Conservation (phyloP, 1,140 invertebrate genomes). For the Oedothorax gibbosus region DNA sequence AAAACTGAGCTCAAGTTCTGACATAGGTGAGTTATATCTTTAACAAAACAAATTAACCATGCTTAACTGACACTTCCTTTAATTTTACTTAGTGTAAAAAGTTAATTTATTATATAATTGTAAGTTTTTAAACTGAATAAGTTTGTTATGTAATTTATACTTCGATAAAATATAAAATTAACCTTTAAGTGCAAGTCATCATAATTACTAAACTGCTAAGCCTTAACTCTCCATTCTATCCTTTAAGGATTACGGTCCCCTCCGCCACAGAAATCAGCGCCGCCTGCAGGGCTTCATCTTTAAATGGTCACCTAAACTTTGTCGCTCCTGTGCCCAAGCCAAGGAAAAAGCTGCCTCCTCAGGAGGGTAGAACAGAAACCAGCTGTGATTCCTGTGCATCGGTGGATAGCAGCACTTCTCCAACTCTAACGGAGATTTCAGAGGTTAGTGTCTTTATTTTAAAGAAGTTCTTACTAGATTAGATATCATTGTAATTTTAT, state of each 20-base stretch:
- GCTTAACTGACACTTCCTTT: too few relatives aligned
- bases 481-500: not conserved
- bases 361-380: conserved; percentile 44
- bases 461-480: not conserved
- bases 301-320: conserved; percentile 40
- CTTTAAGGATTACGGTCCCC: not conserved
- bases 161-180: too few relatives aligned
- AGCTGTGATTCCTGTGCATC: conserved; percentile 58
- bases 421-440: conserved; percentile 59
- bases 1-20: too few relatives aligned
- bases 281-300: conserved; percentile 29
- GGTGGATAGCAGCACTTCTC: conserved; percentile 56
- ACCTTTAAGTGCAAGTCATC: too few relatives aligned
- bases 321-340: conserved; percentile 52
- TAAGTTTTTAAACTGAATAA: too few relatives aligned
- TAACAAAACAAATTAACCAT: too few relatives aligned
- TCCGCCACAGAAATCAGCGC: not conserved
- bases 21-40: too few relatives aligned
- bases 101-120: too few relatives aligned
- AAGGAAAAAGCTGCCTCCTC: conserved; percentile 38
- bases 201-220: too few relatives aligned
- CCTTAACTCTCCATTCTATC: not conserved
- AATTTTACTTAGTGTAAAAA: too few relatives aligned
- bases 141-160: too few relatives aligned
- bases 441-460: conserved; percentile 42